Evolutionary conservation across 2,113 vertebrate genomes (phyloP).

Genomic region (Rhinolophus ferrumequinum): DNA sequence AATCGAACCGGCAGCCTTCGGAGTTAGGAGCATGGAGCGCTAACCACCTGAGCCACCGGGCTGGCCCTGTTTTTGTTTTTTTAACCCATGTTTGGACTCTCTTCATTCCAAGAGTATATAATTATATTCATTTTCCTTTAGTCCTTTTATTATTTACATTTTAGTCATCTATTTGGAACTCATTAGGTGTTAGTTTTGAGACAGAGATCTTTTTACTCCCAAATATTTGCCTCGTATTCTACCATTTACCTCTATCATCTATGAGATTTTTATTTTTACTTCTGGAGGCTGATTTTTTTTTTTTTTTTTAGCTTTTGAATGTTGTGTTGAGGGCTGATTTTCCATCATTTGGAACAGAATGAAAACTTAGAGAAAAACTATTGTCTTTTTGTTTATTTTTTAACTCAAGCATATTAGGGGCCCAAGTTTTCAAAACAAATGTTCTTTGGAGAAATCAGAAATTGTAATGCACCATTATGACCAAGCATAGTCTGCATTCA

Average conservation of each 20-base stretch:
- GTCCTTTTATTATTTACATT: not conserved
- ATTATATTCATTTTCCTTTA: slow-evolving; percentile 8
- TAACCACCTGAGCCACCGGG: too few species aligned
- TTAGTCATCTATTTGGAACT: not conserved
- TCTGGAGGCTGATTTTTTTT: not conserved
- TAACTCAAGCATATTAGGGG: not conserved
- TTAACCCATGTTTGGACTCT: not conserved
- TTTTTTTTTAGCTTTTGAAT: slow-evolving; percentile 22
- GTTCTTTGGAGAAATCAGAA: slow-evolving; percentile 45
- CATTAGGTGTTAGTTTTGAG: slow-evolving; percentile 7
- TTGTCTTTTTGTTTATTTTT: not conserved
- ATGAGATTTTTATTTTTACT: slow-evolving; percentile 40
- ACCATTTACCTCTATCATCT: not conserved
- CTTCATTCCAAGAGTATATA: not conserved
- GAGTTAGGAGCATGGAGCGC: too few species aligned
- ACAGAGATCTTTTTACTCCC: not conserved
- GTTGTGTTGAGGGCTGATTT: not conserved
- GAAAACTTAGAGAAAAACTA: not conserved
- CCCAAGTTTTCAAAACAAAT: not conserved
- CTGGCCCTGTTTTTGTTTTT: not conserved
- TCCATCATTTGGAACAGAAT: not conserved
- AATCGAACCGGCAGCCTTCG: too few species aligned
- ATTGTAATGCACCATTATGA: not conserved
- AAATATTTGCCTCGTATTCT: not conserved
- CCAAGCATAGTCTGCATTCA: not conserved